phyloP scores from a whole-genome alignment of 2,113 vertebrate genomes.

The Corythornis vintsioides region DNA sequence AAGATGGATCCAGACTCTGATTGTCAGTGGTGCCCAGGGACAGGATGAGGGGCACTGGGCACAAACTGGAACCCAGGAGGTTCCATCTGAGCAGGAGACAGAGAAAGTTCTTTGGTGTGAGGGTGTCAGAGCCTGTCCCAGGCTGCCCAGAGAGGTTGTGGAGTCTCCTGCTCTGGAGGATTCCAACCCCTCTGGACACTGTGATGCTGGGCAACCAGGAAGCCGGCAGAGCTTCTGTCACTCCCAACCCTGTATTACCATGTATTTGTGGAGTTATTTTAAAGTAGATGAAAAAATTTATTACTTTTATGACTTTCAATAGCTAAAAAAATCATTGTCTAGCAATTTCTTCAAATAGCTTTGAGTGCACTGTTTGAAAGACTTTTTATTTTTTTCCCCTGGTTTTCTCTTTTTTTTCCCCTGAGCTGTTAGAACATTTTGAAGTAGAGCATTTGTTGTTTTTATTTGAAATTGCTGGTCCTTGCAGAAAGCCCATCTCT shows the following conservation, averaged over 20 bases:
- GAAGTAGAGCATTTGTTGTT: neutral
- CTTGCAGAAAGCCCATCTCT: neutral
- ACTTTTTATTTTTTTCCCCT: neutral
- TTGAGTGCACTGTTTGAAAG: neutral
- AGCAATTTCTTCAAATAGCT: neutral
- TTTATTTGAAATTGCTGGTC: neutral
- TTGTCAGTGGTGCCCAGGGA: too few species aligned
- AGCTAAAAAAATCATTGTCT: neutral
- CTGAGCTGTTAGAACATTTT: neutral
- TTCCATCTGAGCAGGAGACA: too few species aligned
- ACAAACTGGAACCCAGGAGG: too few species aligned
- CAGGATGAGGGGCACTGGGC: too few species aligned
- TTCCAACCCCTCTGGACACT: too few species aligned
- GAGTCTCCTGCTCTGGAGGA: too few species aligned
- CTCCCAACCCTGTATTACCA: rapidly evolving
- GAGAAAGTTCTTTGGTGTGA: too few species aligned
- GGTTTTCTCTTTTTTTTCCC: neutral
- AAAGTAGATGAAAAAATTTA: neutral
- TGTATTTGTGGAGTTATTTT: neutral
- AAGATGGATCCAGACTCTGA: too few species aligned
- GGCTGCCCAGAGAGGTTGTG: too few species aligned
- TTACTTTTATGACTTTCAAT: neutral
- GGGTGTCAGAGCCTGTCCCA: too few species aligned
- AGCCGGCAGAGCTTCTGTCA: neutral
- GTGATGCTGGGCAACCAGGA: too few species aligned